Evolutionary conservation across 2,113 vertebrate genomes (phyloP), one percentile per base, ranked within the genome.

Genomic region (Tretioscincus oriximinensis): DNA sequence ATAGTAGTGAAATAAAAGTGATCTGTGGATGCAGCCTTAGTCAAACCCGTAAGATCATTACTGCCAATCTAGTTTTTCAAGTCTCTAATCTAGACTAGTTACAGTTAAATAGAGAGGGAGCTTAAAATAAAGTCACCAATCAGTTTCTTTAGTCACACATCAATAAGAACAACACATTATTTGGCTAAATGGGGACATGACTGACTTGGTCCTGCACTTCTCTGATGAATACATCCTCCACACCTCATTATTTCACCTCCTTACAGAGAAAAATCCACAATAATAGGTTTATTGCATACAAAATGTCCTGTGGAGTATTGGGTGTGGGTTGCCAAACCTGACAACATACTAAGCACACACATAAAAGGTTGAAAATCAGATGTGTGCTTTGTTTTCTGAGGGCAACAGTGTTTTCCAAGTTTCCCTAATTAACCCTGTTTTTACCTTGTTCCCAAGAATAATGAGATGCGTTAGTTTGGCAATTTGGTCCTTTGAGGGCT

Each of bases 401-500:
- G 35, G 26, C 45, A 20, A 28, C 54, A 21, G 6, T 6, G 29
- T 60, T 47, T 47, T 29, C 14, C 28, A 6, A 60, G 26, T 81
- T 81, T 47, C 54, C 8, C 11, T 63, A 65, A 14, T 31, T n/a
- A 2, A 67, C 10, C 54, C 20, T 28, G 22, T 58, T 70, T 60
- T 75, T 22, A 31, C 7, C 26, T 45, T 69, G n/a, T 60, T 41
- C 22, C 18, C 16, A 20, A 16, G 67, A 68, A n/a, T 20, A 75
- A 45, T 8, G 54, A 69, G 35, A 3, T 47, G 12, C 47, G 10
- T 20, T 76, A 12, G 21, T 80, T 41, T 69, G 65, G 26, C 47
- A 65, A 47, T 70, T 82, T 82, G 80, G 80, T 82, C 80, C 80
- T 45, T 82, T 41, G 16, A 49, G 1, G 2, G 58, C 54, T 70